A percentile compares a stretch with the other conserved stretches of the same genome.
Evolutionary conservation across 1,140 invertebrate species (phyloP).

Genomic region (Formica selysi): DNA sequence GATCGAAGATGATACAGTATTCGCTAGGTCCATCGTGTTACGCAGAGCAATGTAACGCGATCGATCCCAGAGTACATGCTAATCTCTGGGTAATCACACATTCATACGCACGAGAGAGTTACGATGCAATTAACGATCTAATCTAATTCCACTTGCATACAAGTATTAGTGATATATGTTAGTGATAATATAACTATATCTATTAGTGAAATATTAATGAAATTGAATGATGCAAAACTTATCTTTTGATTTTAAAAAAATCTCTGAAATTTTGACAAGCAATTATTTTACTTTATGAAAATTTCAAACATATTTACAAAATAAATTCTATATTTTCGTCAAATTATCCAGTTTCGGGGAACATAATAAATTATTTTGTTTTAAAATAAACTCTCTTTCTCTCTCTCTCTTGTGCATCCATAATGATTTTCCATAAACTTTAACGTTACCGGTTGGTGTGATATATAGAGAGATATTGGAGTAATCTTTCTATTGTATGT

Average conservation of each 20-base stretch:
- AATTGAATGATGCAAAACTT: background rate
- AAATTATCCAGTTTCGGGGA: background rate
- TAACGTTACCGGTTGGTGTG: background rate
- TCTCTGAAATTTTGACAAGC: background rate
- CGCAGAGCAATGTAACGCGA: background rate
- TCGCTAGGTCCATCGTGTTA: background rate
- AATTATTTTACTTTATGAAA: background rate
- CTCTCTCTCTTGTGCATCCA: background rate
- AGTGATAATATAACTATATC: background rate
- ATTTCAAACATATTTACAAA: background rate
- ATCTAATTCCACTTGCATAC: slow-evolving; percentile 1
- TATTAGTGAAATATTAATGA: background rate
- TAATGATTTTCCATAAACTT: background rate
- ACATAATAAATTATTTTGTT: background rate
- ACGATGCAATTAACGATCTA: slow-evolving; percentile 7
- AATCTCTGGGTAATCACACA: background rate
- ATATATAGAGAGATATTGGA: background rate
- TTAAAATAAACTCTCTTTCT: background rate
- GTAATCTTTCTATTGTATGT: background rate
- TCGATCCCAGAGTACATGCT: background rate
- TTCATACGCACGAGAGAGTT: slow-evolving; percentile 12
- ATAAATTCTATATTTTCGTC: background rate
- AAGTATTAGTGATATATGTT: background rate
- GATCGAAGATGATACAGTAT: background rate
- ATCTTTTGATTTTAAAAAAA: background rate